A percentile compares a stretch with the other conserved stretches of the same genome.
Conservation (phyloP, 2,113 vertebrate species). For the Strix uralensis region DNA sequence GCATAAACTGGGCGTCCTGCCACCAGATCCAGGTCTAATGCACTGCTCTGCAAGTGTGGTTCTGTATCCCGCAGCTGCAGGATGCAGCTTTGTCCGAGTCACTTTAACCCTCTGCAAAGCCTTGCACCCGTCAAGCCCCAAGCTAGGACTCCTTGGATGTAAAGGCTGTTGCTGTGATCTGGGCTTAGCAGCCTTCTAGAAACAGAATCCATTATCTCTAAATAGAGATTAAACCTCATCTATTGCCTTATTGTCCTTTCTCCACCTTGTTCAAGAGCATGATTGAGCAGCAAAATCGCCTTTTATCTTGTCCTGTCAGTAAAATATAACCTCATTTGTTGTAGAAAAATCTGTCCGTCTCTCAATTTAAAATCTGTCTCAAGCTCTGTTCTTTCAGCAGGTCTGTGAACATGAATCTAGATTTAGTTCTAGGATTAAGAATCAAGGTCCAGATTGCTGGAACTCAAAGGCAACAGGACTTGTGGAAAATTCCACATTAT, state of each 20-base stretch:
- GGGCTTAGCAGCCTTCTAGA: background rate
- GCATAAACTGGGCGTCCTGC: slow-evolving; percentile 49
- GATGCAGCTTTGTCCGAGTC: background rate
- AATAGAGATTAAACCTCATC: background rate
- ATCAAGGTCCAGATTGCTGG: slow-evolving; percentile 24
- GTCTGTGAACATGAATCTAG: background rate
- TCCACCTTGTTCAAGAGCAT: background rate
- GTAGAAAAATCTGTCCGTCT: background rate
- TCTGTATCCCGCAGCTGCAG: background rate
- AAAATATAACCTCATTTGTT: background rate
- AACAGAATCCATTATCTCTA: background rate
- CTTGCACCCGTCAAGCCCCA: background rate
- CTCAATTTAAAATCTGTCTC: background rate
- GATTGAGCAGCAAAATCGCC: background rate
- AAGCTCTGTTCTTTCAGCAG: background rate
- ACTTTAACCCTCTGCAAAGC: background rate
- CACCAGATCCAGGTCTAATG: slow-evolving; percentile 3
- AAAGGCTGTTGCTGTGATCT: background rate
- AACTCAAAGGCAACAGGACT: background rate
- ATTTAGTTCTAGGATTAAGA: slow-evolving; percentile 27
- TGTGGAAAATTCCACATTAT: slow-evolving; percentile 44
- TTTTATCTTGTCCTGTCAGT: background rate
- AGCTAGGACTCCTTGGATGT: background rate
- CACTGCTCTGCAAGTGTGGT: background rate
- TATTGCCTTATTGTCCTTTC: background rate